Evolutionary conservation across 2,797 vertebrate species (phyloP), one percentile per base, ranked within the genome.

Genomic region (Ctenopoma multispine): DNA sequence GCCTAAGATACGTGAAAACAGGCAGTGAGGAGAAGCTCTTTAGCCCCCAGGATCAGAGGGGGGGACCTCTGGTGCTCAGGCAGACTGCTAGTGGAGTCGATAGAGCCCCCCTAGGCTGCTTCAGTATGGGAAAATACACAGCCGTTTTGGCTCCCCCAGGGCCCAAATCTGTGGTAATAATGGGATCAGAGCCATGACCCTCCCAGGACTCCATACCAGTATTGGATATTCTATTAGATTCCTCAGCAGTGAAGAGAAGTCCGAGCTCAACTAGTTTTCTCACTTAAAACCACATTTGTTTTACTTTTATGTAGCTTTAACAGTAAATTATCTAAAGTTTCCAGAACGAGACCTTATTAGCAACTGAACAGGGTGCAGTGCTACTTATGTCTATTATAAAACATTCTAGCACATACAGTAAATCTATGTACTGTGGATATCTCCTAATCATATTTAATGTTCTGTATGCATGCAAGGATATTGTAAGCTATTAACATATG

Each of bases 181-280:
- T 95, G 92, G 95, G 96, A 96, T 96, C 95, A 96, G 92, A 93
- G 94, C 93, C 93, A 93, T 96, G 96, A 96, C 95, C 96, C 95
- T 89, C 81, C 86, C 81, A 84, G 87, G 83, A 89, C 89, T 87
- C 77, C 31, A 12, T 81, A 83, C 77, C 51, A 63, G 65, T 76
- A 24, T 69, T 79, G 80, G 91, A 83, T 85, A 84, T 82, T 86
- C 84, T 89, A 84, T 90, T 88, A 84, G 86, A 80, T 86, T 81
- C 62, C 65, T 74, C 72, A 51, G 61, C 72, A 65, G 68, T 73
- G 74, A 78, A 72, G 81, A 76, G 62, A 83, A 80, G 61, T 77
- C 80, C 0, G 55, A 68, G 75, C 82, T 84, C 79, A 64, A 72
- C 81, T 77, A 63, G 71, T 85, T 83, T 81, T 66, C 53, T 58